These are phyloP conservation scores for Scopus umbretta DNA, from an alignment of 2,113 vertebrate species.

Conservation along the genomic window DNA sequence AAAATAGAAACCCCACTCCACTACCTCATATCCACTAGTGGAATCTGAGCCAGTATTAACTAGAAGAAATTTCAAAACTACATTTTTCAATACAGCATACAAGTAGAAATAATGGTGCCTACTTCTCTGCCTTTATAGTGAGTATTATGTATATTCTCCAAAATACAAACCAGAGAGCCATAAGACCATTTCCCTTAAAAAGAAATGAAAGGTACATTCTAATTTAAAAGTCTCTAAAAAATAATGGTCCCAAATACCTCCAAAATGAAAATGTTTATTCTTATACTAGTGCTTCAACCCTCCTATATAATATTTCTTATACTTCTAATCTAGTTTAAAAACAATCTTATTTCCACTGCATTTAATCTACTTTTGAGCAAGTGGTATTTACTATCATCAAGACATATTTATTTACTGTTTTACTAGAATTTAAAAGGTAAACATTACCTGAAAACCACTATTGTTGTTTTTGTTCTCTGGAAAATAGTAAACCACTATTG, in stretches of 20 bases:
- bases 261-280: slow-evolving; percentile 17
- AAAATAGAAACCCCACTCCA: no score
- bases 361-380: not conserved
- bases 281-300: not conserved
- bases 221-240: not conserved
- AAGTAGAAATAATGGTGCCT: not conserved
- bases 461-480: not conserved
- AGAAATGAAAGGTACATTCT: not conserved
- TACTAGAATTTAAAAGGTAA: slow-evolving; percentile 9
- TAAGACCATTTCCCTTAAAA: not conserved
- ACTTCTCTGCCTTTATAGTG: not conserved
- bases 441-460: not conserved
- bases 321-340: not conserved
- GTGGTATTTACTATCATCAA: not conserved
- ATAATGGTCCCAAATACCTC: not conserved
- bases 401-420: not conserved
- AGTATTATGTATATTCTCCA: not conserved
- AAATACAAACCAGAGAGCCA: not conserved
- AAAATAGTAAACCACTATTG: not conserved
- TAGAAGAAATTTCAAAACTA: not conserved
- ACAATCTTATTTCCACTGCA: not conserved
- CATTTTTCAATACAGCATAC: not conserved
- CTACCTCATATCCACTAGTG: not conserved
- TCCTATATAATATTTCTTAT: not conserved
- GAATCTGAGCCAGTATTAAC: not conserved